A percentile compares a stretch with the other conserved stretches of the same genome.
These are phyloP conservation scores for Pseudorasbora parva DNA, from an alignment of 2,113 vertebrate species.

Conservation along the genomic window DNA sequence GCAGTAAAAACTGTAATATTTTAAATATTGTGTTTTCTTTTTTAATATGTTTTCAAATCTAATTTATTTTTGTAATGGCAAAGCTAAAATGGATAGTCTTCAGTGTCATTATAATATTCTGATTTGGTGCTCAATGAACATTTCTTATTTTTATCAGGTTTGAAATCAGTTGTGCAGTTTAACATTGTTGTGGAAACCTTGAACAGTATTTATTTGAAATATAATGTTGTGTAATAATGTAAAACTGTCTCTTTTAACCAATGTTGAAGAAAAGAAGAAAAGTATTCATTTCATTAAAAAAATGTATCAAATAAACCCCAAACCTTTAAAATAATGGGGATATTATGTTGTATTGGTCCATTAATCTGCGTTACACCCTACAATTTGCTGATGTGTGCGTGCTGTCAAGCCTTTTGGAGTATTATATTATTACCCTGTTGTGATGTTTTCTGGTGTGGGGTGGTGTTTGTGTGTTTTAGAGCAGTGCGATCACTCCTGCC, in stretches of 20 bases:
- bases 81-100: not conserved
- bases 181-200: not conserved
- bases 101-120: not conserved
- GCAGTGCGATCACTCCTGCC: constrained; percentile 54
- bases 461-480: constrained; percentile 35
- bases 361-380: not conserved
- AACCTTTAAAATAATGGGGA: not conserved
- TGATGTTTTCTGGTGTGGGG: constrained; percentile 27
- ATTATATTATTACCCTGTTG: constrained; percentile 22
- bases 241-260: no score
- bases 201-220: no score
- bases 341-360: not conserved
- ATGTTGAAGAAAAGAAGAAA: no score
- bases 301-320: not conserved
- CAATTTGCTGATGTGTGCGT: not conserved
- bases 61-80: not conserved
- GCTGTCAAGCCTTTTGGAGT: not conserved
- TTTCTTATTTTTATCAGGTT: not conserved
- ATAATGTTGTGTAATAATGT: no score
- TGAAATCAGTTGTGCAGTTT: not conserved
- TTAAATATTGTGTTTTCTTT: not conserved
- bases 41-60: not conserved
- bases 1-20: not conserved
- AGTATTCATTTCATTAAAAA: not conserved
- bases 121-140: not conserved